Evolutionary conservation across 2,113 vertebrate species (phyloP).

Genomic region (Typhlomys cinereus): DNA sequence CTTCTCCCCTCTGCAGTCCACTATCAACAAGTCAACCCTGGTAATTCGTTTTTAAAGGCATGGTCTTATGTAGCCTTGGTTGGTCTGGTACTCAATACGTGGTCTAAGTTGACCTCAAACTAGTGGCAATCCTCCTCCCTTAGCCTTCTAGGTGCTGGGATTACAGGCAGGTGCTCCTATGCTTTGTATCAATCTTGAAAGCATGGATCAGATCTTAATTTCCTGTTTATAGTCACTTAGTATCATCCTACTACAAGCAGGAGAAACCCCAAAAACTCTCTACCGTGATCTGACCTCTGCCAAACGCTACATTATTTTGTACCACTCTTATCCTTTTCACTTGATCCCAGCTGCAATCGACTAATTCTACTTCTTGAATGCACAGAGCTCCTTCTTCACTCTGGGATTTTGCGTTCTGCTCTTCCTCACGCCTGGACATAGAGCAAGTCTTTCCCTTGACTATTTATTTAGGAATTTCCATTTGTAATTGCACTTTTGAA

Average conservation of each 20-base stretch:
- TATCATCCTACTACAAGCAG: not conserved
- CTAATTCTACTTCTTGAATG: not conserved
- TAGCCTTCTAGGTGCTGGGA: not conserved
- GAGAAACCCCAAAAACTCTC: constrained; percentile 42
- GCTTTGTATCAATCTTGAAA: not conserved
- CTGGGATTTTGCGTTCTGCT: constrained; percentile 10
- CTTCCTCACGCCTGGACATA: not conserved
- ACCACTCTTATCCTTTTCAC: not conserved
- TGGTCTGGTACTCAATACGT: not conserved
- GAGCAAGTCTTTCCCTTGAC: not conserved
- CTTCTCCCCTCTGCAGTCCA: not conserved
- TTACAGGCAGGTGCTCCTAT: not conserved
- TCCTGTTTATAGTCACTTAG: not conserved
- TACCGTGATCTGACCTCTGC: not conserved
- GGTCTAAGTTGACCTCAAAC: not conserved
- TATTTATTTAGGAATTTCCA: constrained; percentile 43
- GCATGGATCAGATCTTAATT: not conserved
- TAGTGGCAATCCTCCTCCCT: not conserved
- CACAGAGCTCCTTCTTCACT: not conserved
- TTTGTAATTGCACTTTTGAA: constrained; percentile 22
- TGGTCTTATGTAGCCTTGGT: not conserved
- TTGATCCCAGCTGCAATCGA: not conserved
- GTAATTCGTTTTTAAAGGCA: not conserved
- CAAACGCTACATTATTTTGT: not conserved
- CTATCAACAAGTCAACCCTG: not conserved